Conservation (phyloP, 2,888 invertebrate genomes). For the Sphaerophoria rueppellii region DNA sequence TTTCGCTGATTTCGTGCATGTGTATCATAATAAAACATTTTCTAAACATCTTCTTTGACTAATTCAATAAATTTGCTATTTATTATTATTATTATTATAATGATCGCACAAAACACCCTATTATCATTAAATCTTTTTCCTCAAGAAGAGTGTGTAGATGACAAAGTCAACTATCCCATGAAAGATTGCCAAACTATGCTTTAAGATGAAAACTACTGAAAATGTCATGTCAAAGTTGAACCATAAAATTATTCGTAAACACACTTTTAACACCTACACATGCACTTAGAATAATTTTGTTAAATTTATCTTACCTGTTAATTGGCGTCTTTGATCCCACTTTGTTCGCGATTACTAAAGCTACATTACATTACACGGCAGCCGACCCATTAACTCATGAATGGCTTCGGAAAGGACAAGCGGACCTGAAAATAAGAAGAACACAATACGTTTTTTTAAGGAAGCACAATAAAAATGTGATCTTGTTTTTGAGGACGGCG, state of each 20-base stretch:
- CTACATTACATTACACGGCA: slow-evolving; percentile 81
- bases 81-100: too few relatives aligned
- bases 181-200: background rate
- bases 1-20: too few relatives aligned
- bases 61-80: too few relatives aligned
- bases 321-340: slow-evolving; percentile 82
- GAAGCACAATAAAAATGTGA: too few relatives aligned
- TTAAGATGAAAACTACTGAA: background rate
- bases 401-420: slow-evolving; percentile 81
- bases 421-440: slow-evolving; percentile 78
- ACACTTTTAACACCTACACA: background rate
- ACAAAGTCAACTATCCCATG: background rate
- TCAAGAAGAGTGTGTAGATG: background rate
- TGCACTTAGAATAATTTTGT: background rate
- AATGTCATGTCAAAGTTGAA: background rate
- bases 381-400: slow-evolving; percentile 80
- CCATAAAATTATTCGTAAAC: background rate
- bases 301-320: slow-evolving; percentile 79
- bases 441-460: background rate
- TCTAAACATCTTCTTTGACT: too few relatives aligned
- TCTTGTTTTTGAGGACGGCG: too few relatives aligned
- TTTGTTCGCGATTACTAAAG: slow-evolving; percentile 81
- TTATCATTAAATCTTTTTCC: too few relatives aligned
- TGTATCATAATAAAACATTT: too few relatives aligned
- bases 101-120: too few relatives aligned